These are phyloP conservation scores for Diloba caeruleocephala DNA, from an alignment of 2,888 invertebrate species.

Conservation along the genomic window DNA sequence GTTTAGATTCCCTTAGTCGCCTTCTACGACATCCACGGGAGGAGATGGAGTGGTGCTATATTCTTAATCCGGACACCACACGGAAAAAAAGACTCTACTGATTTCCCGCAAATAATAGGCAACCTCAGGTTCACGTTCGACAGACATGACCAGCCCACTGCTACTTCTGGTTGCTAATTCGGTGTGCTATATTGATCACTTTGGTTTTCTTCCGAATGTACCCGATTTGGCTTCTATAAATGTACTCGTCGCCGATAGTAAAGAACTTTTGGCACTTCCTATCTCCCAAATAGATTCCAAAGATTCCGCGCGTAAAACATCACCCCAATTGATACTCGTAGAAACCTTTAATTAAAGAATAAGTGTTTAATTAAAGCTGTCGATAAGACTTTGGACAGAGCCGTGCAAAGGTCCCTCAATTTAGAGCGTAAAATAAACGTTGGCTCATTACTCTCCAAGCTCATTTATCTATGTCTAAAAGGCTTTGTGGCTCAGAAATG, in stretches of 20 bases:
- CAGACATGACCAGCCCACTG: no score
- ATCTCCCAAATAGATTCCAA: background rate
- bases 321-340: slow-evolving; percentile 25
- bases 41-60: no score
- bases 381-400: slow-evolving; percentile 56
- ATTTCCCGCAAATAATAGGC: no score
- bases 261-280: background rate
- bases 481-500: slow-evolving; percentile 58
- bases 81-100: no score
- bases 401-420: slow-evolving; percentile 66
- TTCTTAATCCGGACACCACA: no score
- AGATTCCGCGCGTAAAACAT: background rate
- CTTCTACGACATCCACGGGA: no score
- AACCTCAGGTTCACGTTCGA: no score
- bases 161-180: no score
- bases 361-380: slow-evolving; percentile 50
- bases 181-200: no score
- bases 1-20: no score
- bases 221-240: no score
- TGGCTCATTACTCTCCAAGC: slow-evolving; percentile 65
- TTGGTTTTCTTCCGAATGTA: no score
- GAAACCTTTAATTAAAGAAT: slow-evolving; percentile 51
- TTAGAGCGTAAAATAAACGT: slow-evolving; percentile 68
- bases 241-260: background rate
- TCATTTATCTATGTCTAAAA: slow-evolving; percentile 69